These are phyloP conservation scores for Rhea pennata DNA, from an alignment of 2,113 vertebrate genomes.

Conservation along the genomic window DNA sequence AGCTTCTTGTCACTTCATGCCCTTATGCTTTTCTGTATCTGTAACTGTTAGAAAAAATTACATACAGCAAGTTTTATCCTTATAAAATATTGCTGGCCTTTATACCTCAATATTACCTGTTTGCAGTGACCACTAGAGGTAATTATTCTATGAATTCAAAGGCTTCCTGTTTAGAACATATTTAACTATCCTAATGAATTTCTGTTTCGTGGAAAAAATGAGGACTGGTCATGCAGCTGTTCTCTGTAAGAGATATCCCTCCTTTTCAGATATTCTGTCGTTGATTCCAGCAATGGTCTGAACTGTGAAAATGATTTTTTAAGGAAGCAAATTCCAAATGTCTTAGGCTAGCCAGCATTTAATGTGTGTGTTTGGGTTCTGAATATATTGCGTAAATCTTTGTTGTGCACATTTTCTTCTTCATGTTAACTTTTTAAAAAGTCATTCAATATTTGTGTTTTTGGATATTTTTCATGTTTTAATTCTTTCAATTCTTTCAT, in stretches of 20 bases:
- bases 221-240: conserved; percentile 18
- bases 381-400: neutral
- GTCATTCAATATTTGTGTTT: neutral
- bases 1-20: neutral
- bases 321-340: conserved; percentile 29
- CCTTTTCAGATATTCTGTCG: conserved; percentile 10
- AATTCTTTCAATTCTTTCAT: neutral
- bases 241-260: conserved; percentile 4
- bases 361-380: conserved; percentile 53
- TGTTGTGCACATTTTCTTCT: neutral
- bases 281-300: conserved; percentile 21
- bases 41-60: neutral
- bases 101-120: neutral
- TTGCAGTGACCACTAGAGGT: neutral
- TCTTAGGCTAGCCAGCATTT: conserved; percentile 26
- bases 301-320: conserved; percentile 40
- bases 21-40: neutral
- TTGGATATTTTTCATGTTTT: neutral
- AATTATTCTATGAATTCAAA: neutral
- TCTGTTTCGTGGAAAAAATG: conserved; percentile 16
- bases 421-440: neutral
- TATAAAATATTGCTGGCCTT: neutral
- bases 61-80: neutral
- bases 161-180: neutral
- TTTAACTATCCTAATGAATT: neutral